Evolutionary conservation across 2,888 invertebrate genomes (phyloP), one percentile per base, ranked within the genome.

Genomic region (Drosophila lutescens): DNA sequence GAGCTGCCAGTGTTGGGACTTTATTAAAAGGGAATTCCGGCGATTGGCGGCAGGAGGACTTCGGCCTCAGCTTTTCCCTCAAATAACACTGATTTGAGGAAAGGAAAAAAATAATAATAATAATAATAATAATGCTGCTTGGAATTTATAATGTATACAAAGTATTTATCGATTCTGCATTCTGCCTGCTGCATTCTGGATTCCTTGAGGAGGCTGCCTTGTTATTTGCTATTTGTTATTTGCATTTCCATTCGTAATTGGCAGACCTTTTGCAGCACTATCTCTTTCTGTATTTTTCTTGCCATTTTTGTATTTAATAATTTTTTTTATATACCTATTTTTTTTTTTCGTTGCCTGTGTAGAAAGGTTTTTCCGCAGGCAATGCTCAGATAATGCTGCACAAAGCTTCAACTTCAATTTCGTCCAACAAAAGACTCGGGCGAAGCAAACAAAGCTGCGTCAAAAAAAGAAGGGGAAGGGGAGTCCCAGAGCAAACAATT

Each of bases 351-450:
- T 20, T 20, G 26, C 46, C 53, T 43, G 44, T 41, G 38, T 36
- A 57, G 49, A 54, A 68, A 58, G 70, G 73, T 70, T 61, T 57
- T 73, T 62, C 49, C 36, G 49, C 32, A 58, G 79, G 81, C 79
- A 66, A 46, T 74, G 53, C 44, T 50, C 73, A 51, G 70, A 78
- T 83, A 71, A 74, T 80, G 76, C 80, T 78, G 54, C 78, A 80
- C 81, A 80, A 83, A 76, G 84, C 84, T 76, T 83, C 79, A 79
- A 79, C 77, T 74, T 68, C 60, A 51, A 72, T 61, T 62, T 56
- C 32, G 46, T 15, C 12, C 43, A 74, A 74, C 73, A 74, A 74
- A 74, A 36, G 72, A 51, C 58, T 46, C 67, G 49, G 59, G 40
- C 66, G 44, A 20, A 15, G 51, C 58, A 74, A 60, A 66, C 74